Percentiles rank a stretch among this genome's conserved stretches.
Evolutionary conservation across 2,888 invertebrate genomes (phyloP).

Genomic region (Iselma pallidipennis): DNA sequence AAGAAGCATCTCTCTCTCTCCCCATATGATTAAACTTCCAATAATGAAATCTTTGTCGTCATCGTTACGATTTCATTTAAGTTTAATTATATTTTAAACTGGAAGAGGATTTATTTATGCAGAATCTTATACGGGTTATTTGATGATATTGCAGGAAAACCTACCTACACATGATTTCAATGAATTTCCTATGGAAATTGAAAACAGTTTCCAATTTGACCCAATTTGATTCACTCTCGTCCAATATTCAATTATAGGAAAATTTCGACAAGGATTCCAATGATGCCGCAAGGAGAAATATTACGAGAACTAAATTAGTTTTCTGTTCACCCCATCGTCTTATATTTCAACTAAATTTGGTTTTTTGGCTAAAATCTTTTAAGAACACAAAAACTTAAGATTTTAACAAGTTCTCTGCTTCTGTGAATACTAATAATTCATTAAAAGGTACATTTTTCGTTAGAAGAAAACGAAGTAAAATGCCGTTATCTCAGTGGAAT

Average conservation of each 20-base stretch:
- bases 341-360: background rate
- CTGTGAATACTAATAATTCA: constrained; percentile 14
- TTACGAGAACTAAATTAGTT: background rate
- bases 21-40: no score
- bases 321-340: background rate
- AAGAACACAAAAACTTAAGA: background rate
- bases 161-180: constrained; percentile 1
- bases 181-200: constrained; percentile 42
- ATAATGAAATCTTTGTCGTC: no score
- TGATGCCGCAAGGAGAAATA: background rate
- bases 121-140: no score
- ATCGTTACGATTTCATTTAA: no score
- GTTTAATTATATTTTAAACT: no score
- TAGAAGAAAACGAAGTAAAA: no score
- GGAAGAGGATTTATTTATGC: no score
- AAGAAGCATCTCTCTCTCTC: no score
- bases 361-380: background rate
- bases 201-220: constrained; percentile 45
- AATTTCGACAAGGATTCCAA: constrained; percentile 4
- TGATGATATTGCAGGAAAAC: no score
- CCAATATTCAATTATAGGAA: constrained; percentile 19
- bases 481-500: constrained; percentile 1
- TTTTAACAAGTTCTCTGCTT: background rate
- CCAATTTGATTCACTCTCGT: constrained; percentile 44
- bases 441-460: constrained; percentile 12